Percentiles rank a stretch among this genome's conserved stretches.
These are phyloP conservation scores for Azemiops feae DNA, from an alignment of 2,113 vertebrate genomes.

Conservation along the genomic window DNA sequence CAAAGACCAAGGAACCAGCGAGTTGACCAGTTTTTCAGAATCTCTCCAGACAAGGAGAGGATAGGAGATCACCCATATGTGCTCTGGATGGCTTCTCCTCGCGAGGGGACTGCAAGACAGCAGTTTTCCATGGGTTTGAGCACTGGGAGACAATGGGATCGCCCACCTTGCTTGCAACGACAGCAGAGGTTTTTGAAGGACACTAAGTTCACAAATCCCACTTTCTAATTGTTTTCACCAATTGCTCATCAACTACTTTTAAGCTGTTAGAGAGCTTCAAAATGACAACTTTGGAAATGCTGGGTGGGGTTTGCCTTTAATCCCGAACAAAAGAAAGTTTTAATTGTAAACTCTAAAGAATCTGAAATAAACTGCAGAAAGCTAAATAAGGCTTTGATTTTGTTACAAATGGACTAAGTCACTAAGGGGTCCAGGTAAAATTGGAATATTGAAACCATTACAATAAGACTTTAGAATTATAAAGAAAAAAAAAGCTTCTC, in stretches of 20 bases:
- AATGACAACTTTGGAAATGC: neutral
- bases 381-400: neutral
- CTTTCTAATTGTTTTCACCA: neutral
- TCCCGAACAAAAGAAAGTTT: neutral
- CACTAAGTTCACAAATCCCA: neutral
- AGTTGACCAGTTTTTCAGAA: neutral
- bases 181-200: neutral
- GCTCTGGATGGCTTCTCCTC: neutral
- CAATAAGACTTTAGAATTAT: neutral
- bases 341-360: neutral
- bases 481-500: neutral
- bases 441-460: neutral
- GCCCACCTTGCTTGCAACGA: neutral
- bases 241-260: neutral
- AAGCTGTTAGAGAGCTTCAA: neutral
- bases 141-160: neutral
- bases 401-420: neutral
- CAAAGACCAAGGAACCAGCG: neutral
- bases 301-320: neutral
- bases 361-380: neutral
- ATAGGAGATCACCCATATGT: neutral
- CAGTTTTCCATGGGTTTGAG: neutral
- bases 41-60: neutral
- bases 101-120: neutral
- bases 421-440: neutral